These are phyloP conservation scores for Drosophila koepferae DNA, from an alignment of 2,888 invertebrate species.

Conservation along the genomic window DNA sequence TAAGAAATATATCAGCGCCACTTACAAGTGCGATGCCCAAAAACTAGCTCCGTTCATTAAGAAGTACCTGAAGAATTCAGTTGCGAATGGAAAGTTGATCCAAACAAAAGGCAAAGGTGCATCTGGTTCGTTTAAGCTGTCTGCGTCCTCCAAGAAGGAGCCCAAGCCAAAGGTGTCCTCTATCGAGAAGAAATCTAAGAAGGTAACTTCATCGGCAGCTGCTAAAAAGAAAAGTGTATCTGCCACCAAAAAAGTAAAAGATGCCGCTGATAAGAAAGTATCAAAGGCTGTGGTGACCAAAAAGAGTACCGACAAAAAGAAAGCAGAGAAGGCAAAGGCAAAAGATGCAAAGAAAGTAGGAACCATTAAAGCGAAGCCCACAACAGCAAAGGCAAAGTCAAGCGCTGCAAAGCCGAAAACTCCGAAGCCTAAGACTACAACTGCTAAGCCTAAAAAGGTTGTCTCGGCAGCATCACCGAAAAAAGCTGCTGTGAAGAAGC, in stretches of 20 bases:
- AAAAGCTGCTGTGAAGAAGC: conserved; percentile 43
- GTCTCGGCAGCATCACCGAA: conserved; percentile 30
- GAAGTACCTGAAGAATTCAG: conserved; percentile 87
- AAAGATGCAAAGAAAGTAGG: conserved; percentile 35
- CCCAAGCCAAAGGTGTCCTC: conserved; percentile 40
- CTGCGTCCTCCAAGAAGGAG: conserved; percentile 54
- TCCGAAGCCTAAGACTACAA: conserved; percentile 37
- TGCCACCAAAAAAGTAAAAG: conserved; percentile 26
- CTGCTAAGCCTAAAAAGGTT: conserved; percentile 42
- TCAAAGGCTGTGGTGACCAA: conserved; percentile 39
- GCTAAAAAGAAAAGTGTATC: conserved; percentile 21
- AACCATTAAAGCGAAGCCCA: conserved; percentile 46
- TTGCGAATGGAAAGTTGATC: conserved; percentile 85
- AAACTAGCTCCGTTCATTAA: conserved; percentile 86
- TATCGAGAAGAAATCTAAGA: conserved; percentile 44
- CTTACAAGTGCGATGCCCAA: conserved; percentile 36
- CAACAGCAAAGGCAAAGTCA: conserved; percentile 34
- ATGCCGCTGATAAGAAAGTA: conserved; percentile 37
- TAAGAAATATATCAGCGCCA: conserved; percentile 56
- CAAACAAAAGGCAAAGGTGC: conserved; percentile 71
- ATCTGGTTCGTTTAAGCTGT: conserved; percentile 60
- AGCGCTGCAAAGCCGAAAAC: conserved; percentile 36
- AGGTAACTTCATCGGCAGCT: conserved; percentile 18
- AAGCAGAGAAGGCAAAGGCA: conserved; percentile 42
- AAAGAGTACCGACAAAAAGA: conserved; percentile 49